Evolutionary conservation across 2,888 invertebrate species (phyloP), one percentile per base, ranked within the genome.

Genomic region (Cabera pusaria): DNA sequence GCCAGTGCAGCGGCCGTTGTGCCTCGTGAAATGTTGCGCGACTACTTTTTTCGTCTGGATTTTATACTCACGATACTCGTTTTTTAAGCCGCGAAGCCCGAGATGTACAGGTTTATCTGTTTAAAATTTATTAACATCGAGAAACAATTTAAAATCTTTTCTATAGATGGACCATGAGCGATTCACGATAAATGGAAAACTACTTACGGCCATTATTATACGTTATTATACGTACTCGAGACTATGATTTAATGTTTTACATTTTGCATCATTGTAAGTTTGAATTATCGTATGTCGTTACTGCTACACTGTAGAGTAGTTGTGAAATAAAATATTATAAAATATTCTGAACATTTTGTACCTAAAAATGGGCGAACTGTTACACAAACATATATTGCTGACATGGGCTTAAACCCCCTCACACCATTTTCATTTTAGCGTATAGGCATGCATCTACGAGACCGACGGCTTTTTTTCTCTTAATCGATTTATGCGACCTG

Each of bases 21-120:
- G 86, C 86, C 83, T 81, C 79, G 83, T 85, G 86, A 87, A 87
- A 88, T 88, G 88, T 88, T 87, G 88, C 81, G 68, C 84, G 86
- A 87, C 88, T 84, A 86, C 87, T 88, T 88, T 88, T 88, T 87
- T 87, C 88, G 87, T 88, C 88, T 87, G 88, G 86, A 85, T 83
- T 84, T 76, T 85, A 78, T 72, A 87, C 84, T 85, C 82, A 79
- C 77, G 74, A 78, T 85, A 77, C 75, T 87, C 73, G 82, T 87
- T 87, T 86, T 87, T 87, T 85, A 78, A 79, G 76, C 83, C 76
- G 78, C 75, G 78, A n/a, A 83, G 83, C 81, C 71, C 84, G 77
- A 84, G 85, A 87, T 86, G 86, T 86, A 87, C 86, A 84, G 85
- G 86, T 87, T 87, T 87, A 86, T 86, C 86, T 86, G 82, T 87